phyloP scores from a whole-genome alignment of 2,888 invertebrate species.

The Eupithecia exiguata region DNA sequence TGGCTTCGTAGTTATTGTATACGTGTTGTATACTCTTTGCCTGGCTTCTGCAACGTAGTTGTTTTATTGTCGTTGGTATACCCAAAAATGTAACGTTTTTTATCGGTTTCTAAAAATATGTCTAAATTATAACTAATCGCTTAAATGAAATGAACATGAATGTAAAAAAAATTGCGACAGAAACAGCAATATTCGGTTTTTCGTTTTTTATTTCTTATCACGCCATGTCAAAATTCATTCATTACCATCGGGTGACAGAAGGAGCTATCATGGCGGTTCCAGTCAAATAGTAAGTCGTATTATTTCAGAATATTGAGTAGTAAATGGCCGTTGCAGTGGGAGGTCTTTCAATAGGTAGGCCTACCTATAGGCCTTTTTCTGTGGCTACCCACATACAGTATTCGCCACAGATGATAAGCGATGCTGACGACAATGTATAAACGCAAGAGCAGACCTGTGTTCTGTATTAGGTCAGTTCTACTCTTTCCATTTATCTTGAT shows the following conservation, averaged over 20 bases:
- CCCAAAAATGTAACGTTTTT: not conserved
- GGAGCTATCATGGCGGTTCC: not conserved
- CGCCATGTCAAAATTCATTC: constrained; percentile 57
- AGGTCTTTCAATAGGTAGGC: not conserved
- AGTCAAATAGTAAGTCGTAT: not conserved
- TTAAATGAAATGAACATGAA: constrained; percentile 45
- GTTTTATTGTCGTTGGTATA: no score
- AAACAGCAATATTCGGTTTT: constrained; percentile 56
- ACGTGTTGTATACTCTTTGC: no score
- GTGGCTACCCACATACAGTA: no score
- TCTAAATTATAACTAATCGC: not conserved
- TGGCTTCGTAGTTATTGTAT: no score
- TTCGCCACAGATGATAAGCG: not conserved
- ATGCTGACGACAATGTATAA: not conserved
- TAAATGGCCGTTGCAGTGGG: not conserved
- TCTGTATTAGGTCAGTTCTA: not conserved
- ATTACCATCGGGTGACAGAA: not conserved
- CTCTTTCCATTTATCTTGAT: no score
- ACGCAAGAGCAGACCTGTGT: not conserved
- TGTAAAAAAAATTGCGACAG: constrained; percentile 51
- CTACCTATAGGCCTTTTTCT: not conserved
- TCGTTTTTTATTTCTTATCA: constrained; percentile 62
- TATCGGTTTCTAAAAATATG: not conserved
- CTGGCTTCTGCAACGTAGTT: no score
- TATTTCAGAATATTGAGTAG: not conserved